Evolutionary conservation across 2,113 vertebrate genomes (phyloP).

Genomic region (Hemicordylus capensis): DNA sequence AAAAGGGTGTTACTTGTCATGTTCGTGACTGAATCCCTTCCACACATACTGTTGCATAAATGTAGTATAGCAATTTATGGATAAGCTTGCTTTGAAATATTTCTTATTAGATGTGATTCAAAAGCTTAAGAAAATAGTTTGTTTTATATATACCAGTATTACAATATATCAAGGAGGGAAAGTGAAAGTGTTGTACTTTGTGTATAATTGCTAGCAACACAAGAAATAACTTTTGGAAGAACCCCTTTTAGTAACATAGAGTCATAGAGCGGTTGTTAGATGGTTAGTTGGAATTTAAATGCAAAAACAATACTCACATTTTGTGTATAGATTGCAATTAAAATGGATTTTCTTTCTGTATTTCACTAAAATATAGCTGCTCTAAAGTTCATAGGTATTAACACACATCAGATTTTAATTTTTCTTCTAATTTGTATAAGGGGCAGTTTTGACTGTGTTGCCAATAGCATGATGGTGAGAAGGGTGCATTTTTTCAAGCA

Average conservation of each 20-base stretch:
- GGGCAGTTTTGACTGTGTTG: constrained; percentile 54
- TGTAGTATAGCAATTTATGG: not conserved
- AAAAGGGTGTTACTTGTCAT: constrained; percentile 15
- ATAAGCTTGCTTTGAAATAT: constrained; percentile 46
- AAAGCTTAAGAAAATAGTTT: constrained; percentile 39
- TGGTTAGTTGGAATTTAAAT: not conserved
- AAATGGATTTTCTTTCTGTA: not conserved
- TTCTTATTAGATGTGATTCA: constrained; percentile 16
- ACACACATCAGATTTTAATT: constrained; percentile 25
- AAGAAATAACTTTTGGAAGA: constrained; percentile 27
- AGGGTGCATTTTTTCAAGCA: constrained; percentile 69
- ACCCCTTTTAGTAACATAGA: not conserved
- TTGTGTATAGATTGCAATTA: not conserved
- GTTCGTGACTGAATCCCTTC: not conserved
- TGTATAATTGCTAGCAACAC: constrained; percentile 23
- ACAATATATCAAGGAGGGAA: not conserved
- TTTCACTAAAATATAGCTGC: not conserved
- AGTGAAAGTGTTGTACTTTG: constrained; percentile 16
- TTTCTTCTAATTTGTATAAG: constrained; percentile 31
- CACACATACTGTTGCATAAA: constrained; percentile 20
- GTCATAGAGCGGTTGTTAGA: not conserved
- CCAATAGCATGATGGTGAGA: constrained; percentile 64
- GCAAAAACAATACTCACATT: not conserved
- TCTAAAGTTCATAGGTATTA: constrained; percentile 37
- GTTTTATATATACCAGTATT: constrained; percentile 1